Conservation (phyloP, 2,113 vertebrate species). For the Heloderma charlesbogerti region DNA sequence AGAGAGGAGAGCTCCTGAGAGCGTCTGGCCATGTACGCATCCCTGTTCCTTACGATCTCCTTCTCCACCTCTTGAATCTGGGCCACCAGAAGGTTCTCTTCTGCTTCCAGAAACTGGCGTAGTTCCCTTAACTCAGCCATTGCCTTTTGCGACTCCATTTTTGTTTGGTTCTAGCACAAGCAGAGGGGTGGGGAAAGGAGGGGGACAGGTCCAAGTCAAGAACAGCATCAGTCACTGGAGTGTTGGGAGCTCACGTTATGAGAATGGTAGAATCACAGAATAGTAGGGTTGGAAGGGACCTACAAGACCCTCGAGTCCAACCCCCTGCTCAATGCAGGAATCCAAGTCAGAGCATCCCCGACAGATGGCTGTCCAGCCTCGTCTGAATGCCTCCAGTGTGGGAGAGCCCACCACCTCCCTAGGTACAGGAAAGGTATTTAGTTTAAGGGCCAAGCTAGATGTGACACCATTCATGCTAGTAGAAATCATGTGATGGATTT, state of each 20-base stretch:
- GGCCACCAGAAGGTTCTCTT: not conserved
- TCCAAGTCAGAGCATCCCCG: no score
- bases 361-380: no score
- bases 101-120: not conserved
- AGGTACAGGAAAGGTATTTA: not conserved
- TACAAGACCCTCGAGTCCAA: no score
- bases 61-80: not conserved
- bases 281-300: no score
- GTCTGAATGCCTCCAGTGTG: no score
- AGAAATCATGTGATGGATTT: no score
- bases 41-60: not conserved
- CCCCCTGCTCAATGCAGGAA: no score
- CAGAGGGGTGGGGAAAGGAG: not conserved
- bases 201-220: not conserved
- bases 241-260: no score
- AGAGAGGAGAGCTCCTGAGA: not conserved
- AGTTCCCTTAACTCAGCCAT: not conserved
- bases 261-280: no score
- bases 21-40: not conserved
- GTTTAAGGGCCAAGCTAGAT: no score
- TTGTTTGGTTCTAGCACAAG: not conserved
- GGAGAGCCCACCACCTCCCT: no score
- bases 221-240: not conserved
- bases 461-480: no score
- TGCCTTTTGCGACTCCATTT: not conserved